Percentiles rank a stretch among this genome's conserved stretches.
Evolutionary conservation across 2,113 vertebrate genomes (phyloP).

Genomic region (Megaleporinus macrocephalus): DNA sequence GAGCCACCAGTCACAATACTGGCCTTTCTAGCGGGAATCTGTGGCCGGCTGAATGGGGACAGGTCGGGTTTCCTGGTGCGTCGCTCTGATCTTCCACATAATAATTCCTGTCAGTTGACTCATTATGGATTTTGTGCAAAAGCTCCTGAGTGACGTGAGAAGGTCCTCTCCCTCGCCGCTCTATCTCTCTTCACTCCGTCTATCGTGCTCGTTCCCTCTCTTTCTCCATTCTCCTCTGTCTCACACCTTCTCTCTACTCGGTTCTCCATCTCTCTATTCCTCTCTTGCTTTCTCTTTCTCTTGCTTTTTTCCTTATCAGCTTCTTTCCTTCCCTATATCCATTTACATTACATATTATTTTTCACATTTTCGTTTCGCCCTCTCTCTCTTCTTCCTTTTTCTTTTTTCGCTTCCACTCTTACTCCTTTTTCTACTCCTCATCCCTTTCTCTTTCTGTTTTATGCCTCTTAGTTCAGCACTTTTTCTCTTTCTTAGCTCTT

Average conservation of each 20-base stretch:
- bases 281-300: conserved; percentile 33
- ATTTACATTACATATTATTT: no score
- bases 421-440: no score
- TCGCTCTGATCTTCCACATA: conserved; percentile 84
- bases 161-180: conserved; percentile 57
- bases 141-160: conserved; percentile 88
- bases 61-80: conserved; percentile 84
- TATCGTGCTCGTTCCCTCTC: conserved; percentile 76
- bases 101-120: conserved; percentile 88
- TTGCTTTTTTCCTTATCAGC: conserved; percentile 36
- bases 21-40: conserved; percentile 87
- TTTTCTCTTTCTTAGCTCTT: not conserved
- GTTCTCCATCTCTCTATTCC: not conserved
- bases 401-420: no score
- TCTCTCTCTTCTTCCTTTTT: not conserved
- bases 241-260: not conserved
- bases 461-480: not conserved
- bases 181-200: conserved; percentile 59
- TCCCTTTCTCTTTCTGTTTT: not conserved
- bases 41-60: conserved; percentile 74
- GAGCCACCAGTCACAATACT: conserved; percentile 78
- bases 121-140: conserved; percentile 88
- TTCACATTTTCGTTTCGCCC: no score
- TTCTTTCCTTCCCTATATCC: not conserved
- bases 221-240: not conserved